Base-by-base conservation (phyloP, 1,140 invertebrate species). In the Mycetomoellerius zeteki region DNA sequence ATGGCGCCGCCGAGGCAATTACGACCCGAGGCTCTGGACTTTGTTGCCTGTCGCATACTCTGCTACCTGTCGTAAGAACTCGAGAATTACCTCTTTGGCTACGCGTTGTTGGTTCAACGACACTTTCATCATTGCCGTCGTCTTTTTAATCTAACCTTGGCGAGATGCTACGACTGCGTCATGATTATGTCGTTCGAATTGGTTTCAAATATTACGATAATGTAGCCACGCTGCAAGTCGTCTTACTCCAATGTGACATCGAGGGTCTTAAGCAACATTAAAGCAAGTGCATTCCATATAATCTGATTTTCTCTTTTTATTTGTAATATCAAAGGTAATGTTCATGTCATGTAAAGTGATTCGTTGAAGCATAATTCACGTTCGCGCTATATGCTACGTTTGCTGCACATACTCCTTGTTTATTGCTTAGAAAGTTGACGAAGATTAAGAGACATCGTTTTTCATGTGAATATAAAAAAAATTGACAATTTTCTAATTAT, bases 1-100 rank as follows among this genome's bases (percentile, higher is more conserved):
- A 86, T 81, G 82, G 47, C 56, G 80, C 60, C 75, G 43, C 47
- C 37, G 60, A 24, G 62, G 84, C 54, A 87, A 89, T 89, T 89
- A 89, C 54, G 64, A 33, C 71, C 65, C 58, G 67, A 77, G 56
- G 30, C 71, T 27, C 60, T 64, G 30, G 43, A 72, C 30, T 86
- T 86, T 89, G 72, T 72, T 82, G 50, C n/a, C 21, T 19, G 43
- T 52, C 60, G 47, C 50, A 6, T 47, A 54, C 8, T n/a, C 50
- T 21, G 50, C 69, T 80, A 54, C 75, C 73, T 81, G 76, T 67
- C 82, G 73, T 56, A 78, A 85, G 73, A 85, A 85, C 58, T 21
- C 16, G 60, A 77, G 58, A 65, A 78, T 77, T 54, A 37, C 8
- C 60, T 56, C 77, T 67, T 58, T 16, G 33, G 16, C 37, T 33